These are phyloP conservation scores for Apteryx owenii DNA, from an alignment of 2,113 vertebrate genomes.

Conservation along the genomic window DNA sequence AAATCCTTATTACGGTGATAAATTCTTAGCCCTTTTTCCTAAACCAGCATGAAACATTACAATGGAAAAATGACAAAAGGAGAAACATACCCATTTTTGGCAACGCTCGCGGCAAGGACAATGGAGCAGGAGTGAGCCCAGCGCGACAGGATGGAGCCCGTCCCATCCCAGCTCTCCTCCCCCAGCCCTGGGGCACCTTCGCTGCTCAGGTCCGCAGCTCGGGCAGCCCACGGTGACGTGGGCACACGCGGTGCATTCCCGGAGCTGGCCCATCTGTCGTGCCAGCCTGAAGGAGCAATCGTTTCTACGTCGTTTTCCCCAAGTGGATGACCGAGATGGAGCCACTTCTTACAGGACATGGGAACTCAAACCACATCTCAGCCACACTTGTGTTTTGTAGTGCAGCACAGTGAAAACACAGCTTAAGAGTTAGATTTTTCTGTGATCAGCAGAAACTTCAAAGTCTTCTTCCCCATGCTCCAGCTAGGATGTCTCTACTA, in stretches of 20 bases:
- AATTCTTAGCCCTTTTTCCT: conserved; percentile 32
- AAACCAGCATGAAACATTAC: conserved; percentile 8
- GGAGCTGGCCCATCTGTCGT: neutral
- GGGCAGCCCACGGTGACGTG: neutral
- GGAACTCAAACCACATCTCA: neutral
- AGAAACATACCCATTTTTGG: conserved; percentile 31
- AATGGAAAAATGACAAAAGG: conserved; percentile 49
- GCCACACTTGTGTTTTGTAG: neutral
- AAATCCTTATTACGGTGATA: conserved; percentile 33
- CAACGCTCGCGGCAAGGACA: neutral
- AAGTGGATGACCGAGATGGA: neutral
- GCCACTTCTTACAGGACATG: neutral
- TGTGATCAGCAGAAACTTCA: no score
- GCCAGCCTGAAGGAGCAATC: neutral
- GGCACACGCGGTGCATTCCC: neutral
- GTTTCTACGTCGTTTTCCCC: neutral
- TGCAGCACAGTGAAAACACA: neutral
- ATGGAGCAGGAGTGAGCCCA: neutral
- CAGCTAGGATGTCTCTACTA: no score
- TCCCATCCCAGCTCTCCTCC: neutral
- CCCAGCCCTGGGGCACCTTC: neutral
- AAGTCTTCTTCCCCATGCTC: no score
- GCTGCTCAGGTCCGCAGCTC: neutral
- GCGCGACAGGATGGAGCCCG: rapidly evolving
- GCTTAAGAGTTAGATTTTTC: neutral